Percentiles rank a stretch among this genome's conserved stretches.
Conservation (phyloP, 1,140 invertebrate species). For the Heterodera carotae region DNA sequence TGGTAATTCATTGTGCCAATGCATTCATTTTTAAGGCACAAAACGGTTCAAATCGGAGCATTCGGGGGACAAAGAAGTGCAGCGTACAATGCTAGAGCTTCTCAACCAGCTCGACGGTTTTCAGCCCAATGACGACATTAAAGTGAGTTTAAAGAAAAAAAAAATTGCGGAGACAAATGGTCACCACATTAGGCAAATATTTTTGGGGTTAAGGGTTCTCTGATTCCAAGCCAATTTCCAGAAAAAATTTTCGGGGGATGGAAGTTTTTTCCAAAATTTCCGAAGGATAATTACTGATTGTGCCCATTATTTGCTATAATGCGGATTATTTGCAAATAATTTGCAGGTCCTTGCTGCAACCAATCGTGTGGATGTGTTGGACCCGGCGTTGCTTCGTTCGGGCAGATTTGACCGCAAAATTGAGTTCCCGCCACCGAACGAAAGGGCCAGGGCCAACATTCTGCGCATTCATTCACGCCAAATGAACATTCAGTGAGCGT, state of each 20-base stretch:
- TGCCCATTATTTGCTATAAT: too few species aligned
- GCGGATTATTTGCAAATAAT: too few species aligned
- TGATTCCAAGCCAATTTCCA: too few species aligned
- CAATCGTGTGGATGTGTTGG: conserved; percentile 96
- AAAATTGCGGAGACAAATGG: too few species aligned
- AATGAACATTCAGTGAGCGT: conserved; percentile 83
- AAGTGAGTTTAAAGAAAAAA: too few species aligned
- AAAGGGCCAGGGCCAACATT: conserved; percentile 94
- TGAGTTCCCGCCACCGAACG: conserved; percentile 98
- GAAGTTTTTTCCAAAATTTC: too few species aligned
- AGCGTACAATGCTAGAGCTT: conserved; percentile 97
- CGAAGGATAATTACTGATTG: too few species aligned
- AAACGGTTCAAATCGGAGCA: conserved; percentile 99
- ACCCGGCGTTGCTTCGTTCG: conserved; percentile 92
- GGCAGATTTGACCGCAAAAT: conserved; percentile 97
- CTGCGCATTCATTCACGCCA: conserved; percentile 99
- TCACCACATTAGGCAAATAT: too few species aligned
- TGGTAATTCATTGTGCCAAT: not conserved
- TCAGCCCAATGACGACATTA: conserved; percentile 94
- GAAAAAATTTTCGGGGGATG: too few species aligned
- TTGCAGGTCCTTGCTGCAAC: conserved; percentile 94
- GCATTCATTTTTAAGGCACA: conserved; percentile 71
- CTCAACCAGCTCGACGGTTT: conserved; percentile 98
- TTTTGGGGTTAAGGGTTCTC: too few species aligned
- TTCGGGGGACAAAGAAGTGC: conserved; percentile 97